phyloP scores from a whole-genome alignment of 2,113 vertebrate species.

The Polyodon spathula region DNA sequence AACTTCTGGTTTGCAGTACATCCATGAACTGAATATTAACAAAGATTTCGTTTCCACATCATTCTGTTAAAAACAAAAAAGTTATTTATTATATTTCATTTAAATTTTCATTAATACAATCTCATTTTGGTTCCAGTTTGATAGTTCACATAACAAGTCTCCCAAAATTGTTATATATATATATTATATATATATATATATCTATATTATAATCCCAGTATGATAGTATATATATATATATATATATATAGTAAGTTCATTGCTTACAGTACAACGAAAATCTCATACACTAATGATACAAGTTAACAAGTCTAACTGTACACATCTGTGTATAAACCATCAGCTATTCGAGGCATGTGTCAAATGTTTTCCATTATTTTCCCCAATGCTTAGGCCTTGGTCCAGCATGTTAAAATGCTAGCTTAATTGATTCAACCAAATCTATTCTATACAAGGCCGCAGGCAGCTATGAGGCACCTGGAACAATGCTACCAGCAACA shows the following conservation, averaged over 20 bases:
- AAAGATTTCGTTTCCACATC: not conserved
- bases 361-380: no score
- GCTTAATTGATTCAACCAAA: no score
- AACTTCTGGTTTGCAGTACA: not conserved
- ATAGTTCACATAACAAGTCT: not conserved
- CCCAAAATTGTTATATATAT: not conserved
- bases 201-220: no score
- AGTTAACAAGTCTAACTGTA: not conserved
- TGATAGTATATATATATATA: no score
- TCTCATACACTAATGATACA: not conserved
- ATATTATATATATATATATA: no score
- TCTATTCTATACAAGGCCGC: no score
- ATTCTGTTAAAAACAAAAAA: not conserved
- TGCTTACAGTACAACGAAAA: not conserved
- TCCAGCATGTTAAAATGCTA: no score
- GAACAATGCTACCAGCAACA: no score
- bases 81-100: not conserved
- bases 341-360: no score
- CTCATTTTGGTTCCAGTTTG: not conserved
- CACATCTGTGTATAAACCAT: not conserved
- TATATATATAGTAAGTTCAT: no score
- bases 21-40: not conserved
- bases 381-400: no score
- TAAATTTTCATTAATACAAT: not conserved
- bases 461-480: no score